phyloP scores from a whole-genome alignment of 2,797 vertebrate species.

The Melanotaenia maccullochi region DNA sequence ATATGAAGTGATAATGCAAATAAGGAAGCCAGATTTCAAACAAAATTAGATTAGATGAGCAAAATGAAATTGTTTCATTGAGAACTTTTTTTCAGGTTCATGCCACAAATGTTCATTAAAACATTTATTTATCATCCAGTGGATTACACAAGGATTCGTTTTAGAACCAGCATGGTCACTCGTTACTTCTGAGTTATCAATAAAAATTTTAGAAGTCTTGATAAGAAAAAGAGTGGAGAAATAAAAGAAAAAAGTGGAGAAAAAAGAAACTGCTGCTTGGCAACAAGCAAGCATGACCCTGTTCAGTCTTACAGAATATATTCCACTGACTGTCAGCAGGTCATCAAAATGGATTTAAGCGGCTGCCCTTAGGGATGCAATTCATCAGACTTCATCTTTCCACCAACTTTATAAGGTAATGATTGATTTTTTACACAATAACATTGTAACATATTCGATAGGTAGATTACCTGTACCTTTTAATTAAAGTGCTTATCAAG shows the following conservation, averaged over 20 bases:
- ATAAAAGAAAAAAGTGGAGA: neutral
- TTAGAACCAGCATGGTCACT: neutral
- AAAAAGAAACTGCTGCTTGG: neutral
- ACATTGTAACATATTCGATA: neutral
- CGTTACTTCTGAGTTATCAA: neutral
- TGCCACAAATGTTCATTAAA: neutral
- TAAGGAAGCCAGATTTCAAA: slow-evolving; percentile 45
- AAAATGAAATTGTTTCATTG: slow-evolving; percentile 15
- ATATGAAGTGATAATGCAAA: slow-evolving; percentile 33
- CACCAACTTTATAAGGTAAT: neutral
- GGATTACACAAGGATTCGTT: neutral
- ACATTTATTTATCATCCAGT: neutral
- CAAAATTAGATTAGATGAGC: slow-evolving; percentile 35
- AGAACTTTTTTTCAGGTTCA: neutral
- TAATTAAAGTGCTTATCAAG: neutral
- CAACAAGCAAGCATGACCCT: slow-evolving; percentile 15
- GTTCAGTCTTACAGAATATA: neutral
- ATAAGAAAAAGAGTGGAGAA: neutral
- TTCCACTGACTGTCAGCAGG: neutral
- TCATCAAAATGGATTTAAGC: neutral
- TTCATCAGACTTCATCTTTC: neutral
- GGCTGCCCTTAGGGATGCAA: neutral
- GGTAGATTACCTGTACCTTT: neutral
- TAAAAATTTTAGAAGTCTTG: neutral
- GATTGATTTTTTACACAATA: neutral